Evolutionary conservation across 2,797 vertebrate genomes (phyloP), one percentile per base, ranked within the genome.

Genomic region (Eptatretus atami): DNA sequence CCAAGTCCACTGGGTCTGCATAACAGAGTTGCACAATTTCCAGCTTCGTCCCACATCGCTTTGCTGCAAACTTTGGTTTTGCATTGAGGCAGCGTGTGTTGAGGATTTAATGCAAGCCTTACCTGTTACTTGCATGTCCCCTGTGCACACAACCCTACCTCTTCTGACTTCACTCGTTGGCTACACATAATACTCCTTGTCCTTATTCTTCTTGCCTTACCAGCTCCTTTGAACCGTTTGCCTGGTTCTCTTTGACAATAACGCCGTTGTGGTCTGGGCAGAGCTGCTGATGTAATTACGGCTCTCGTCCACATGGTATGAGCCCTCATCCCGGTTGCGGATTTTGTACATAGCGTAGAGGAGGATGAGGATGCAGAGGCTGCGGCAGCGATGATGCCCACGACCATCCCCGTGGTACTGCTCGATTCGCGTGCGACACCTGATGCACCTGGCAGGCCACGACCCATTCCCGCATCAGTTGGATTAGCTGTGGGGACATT

Each of bases 401-500:
- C 86, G 84, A 98, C 90, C 90, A 98, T 98, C 78, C 92, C 92
- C 71, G 90, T 98, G 75, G 92, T 98, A 77, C 86, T 95, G 90
- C 92, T 94, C 75, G 92, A 94, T 82, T 98, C 86, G 68, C 84
- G 90, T 81, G 93, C 83, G 80, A 93, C 86, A 80, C 95, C 92
- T 76, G 87, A 88, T 80, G 86, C 82, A 82, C 92, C 88, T 77
- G 88, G 87, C 75, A 86, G 82, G 79, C 84, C 82, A 82, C 83
- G 84, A 82, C 57, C 57, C 57, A 88, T 82, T 83, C 86, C 88
- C 12, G 92, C 85, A 81, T 92, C 84, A 73, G 88, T 98, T 80
- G 92, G 87, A 78, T 87, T 88, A 83, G 92, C 92, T 98, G 92
- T 98, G 88, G 92, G 92, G 84, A 96, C 86, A 96, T 95, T 83